Base-by-base conservation (phyloP, 2,113 vertebrate species). In the Cololabis saira region DNA sequence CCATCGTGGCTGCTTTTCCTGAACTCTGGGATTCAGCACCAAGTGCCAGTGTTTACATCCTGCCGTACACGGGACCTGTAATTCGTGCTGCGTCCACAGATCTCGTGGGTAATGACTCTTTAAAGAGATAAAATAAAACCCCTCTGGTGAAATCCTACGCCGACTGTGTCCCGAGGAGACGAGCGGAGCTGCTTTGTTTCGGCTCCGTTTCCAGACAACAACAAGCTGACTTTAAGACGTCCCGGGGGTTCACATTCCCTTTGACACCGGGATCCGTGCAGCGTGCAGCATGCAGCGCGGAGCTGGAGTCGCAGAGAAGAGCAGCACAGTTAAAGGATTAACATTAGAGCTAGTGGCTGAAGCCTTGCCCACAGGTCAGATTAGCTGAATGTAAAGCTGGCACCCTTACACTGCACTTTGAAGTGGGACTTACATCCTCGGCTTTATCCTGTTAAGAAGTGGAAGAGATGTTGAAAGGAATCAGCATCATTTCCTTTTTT, bases 311-410 rank as follows among this genome's bases (percentile, higher is more conserved):
- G 21, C 67, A 64, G 40, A 45, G 74, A 67, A 7, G 57, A 55
- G 72, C 57, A 30, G 27, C 67, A 55, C 75, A 83, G 70, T 77
- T 7, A 27, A 30, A 71, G 87, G 87, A 87, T 87, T 84, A 87
- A 59, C 73, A 85, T 80, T 66, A 55, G 70, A 80, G 81, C 83
- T 62, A 71, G 78, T 80, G 79, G 81, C 74, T 82, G 45, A 82
- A 80, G 76, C 54, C n/a, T 45, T 67, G 83, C 74, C 83, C 85
- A 81, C 76, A 86, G 87, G 83, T 87, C 83, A 86, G 87, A 87
- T 89, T 84, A 87, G 12, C 79, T 24, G 52, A 72, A 83, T 78
- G 81, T 86, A 84, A 84, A 87, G 79, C 71, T 76, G 1, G 60
- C 53, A 59, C 65, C 65, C 64, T 82, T 61, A 71, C 58, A 40